Evolutionary conservation across 2,797 vertebrate genomes (phyloP), one percentile per base, ranked within the genome.

Genomic region (Fistularia tabacaria): DNA sequence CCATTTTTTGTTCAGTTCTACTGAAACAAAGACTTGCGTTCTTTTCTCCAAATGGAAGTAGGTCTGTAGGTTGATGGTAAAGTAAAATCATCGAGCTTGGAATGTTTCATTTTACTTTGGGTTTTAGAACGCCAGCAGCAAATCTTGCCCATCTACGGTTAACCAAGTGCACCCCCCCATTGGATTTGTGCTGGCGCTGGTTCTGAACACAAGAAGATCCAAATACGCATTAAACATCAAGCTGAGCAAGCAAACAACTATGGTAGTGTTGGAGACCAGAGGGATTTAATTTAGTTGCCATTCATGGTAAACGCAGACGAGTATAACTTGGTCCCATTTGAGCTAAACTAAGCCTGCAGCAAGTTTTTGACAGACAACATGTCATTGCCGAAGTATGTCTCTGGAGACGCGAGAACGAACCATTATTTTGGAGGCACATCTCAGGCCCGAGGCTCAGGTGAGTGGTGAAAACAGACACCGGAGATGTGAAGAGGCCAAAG

Each of bases 361-460:
- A 60, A 62, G 68, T 65, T 61, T 77, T 80, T 46, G 12, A 66
- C 69, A 84, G 74, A 81, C 62, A 44, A 57, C 54, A 77, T 62
- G 78, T 87, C 84, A 85, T 39, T 52, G 53, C 63, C 70, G 56
- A 81, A 77, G 71, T 70, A 81, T 83, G 81, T 74, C 79, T 81
- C 64, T 63, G 66, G 81, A 80, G 85, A 66, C 65, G 39, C 2
- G 60, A 73, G 51, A 65, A 74, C 54, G 61, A 72, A 67, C 54
- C 64, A 47, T 43, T 70, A 68, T 54, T 80, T 15, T 51, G 59
- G 59, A 74, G 65, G 41, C 62, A 40, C 59, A 54, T 63, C 64
- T 73, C 51, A 14, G 49, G 53, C 47, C 68, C 49, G 11, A 6
- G 70, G 59, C 71, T 76, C 81, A 84, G 81, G 85, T 86, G 69